Base-by-base conservation (phyloP, 1,140 invertebrate genomes). In the Parapsyche elsis region DNA sequence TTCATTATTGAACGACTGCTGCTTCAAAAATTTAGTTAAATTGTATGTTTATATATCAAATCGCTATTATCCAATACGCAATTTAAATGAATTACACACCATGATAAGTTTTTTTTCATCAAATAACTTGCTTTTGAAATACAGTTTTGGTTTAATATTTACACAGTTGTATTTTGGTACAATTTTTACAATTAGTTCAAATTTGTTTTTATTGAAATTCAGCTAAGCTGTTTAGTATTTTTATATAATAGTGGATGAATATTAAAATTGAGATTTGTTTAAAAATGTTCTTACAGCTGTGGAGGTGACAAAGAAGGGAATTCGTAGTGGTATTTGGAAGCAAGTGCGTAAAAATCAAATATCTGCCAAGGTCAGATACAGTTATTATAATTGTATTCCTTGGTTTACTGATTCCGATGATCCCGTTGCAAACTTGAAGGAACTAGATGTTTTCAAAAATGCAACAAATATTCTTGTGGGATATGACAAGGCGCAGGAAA, bases 401-500 rank as follows among this genome's bases (percentile, higher is more conserved):
- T 93, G 93, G 86, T 93, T 93, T 85, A 92, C 92, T 86, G 92
- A 91, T 12, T 88, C 90, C 19, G 85, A 86, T 24, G 88, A 91
- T 80, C 90, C 91, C 0, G 90, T 90, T 0, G 87, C 88, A 5
- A 90, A 89, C 75, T 84, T 92, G 9, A 86, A 88, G 12, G 88
- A 91, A 26, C 84, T 93, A 45, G 89, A 92, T n/a, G 89, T 88
- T 14, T 94, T 93, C 87, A 91, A 91, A 84, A 88, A 88, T 57
- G 92, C 92, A 7, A 90, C 87, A 79, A 90, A 88, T 12, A 86
- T 94, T 21, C 92, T 93, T 86, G 91, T 94, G 12, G 92, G 92
- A 85, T 92, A 92, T n/a, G 93, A 94, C 84, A 93, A 93, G 84
- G 91, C 93, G 24, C 92, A 93, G 85, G 90, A 93, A 83, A 86